Conservation (phyloP, 2,113 vertebrate species). For the Paralichthys olivaceus region DNA sequence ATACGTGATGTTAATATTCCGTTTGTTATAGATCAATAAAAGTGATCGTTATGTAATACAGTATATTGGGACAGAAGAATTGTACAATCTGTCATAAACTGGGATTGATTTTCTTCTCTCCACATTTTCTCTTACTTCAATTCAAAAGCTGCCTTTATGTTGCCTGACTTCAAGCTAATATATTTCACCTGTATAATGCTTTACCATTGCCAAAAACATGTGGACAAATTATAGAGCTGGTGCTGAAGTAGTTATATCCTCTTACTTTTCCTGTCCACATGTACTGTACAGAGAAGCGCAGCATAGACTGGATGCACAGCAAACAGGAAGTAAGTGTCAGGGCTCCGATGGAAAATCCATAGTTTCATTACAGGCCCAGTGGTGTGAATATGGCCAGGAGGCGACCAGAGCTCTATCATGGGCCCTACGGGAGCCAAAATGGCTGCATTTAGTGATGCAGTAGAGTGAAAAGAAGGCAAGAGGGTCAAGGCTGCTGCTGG, state of each 20-base stretch:
- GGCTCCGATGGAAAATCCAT: conserved; percentile 80
- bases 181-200: conserved; percentile 22
- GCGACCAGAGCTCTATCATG: conserved; percentile 72
- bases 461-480: conserved; percentile 74
- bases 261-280: conserved; percentile 19
- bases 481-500: conserved; percentile 74
- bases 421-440: conserved; percentile 77
- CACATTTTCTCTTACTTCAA: neutral
- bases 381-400: conserved; percentile 75
- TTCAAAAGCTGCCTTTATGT: neutral
- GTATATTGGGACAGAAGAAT: neutral
- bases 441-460: conserved; percentile 74
- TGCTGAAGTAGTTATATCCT: conserved; percentile 21
- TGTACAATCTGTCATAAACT: too few relatives aligned
- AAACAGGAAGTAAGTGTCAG: conserved; percentile 77
- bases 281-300: conserved; percentile 45
- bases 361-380: conserved; percentile 82
- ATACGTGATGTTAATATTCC: neutral
- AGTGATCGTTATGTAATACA: neutral
- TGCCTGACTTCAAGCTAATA: conserved; percentile 11
- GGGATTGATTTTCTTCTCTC: neutral
- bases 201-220: conserved; percentile 37
- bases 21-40: neutral
- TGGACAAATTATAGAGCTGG: conserved; percentile 32
- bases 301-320: conserved; percentile 64